Conservation (phyloP, 2,888 invertebrate genomes). For the Conops quadrifasciatus region DNA sequence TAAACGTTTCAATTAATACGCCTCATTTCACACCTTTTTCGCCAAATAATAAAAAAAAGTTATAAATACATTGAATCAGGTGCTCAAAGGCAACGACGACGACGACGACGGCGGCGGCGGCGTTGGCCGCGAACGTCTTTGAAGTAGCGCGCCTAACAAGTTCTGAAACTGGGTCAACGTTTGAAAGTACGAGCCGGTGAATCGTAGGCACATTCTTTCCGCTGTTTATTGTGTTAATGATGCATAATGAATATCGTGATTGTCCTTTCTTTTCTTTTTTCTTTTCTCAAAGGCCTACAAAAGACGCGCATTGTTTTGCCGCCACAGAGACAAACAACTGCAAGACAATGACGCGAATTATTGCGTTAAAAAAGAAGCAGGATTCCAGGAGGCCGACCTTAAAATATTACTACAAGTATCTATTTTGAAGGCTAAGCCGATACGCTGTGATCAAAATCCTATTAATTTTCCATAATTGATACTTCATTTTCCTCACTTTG, state of each 20-base stretch:
- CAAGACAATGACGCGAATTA: conserved; percentile 16
- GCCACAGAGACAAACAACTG: not conserved
- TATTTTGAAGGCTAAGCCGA: conserved; percentile 33
- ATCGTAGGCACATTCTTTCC: conserved; percentile 30
- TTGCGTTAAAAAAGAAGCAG: not conserved
- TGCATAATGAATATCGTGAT: not conserved
- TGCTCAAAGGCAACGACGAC: not conserved
- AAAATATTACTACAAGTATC: too few species aligned
- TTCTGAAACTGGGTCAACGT: conserved; percentile 28
- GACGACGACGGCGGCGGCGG: conserved; percentile 1
- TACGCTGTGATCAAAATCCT: conserved; percentile 53
- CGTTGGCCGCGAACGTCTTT: conserved; percentile 21
- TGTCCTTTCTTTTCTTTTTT: not conserved
- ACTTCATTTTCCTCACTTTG: conserved; percentile 14
- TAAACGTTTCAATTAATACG: conserved; percentile 53
- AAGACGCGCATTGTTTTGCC: conserved; percentile 1
- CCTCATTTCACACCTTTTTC: conserved; percentile 62
- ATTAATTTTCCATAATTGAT: conserved; percentile 47
- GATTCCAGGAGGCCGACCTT: conserved; percentile 10
- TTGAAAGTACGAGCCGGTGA: conserved; percentile 28
- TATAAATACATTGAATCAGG: conserved; percentile 26
- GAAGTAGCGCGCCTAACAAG: conserved; percentile 35
- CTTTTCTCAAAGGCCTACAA: not conserved
- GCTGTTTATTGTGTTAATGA: not conserved
- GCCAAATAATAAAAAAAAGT: conserved; percentile 41